Base-by-base conservation (phyloP, 2,888 invertebrate species). In the Ophion ellenae region DNA sequence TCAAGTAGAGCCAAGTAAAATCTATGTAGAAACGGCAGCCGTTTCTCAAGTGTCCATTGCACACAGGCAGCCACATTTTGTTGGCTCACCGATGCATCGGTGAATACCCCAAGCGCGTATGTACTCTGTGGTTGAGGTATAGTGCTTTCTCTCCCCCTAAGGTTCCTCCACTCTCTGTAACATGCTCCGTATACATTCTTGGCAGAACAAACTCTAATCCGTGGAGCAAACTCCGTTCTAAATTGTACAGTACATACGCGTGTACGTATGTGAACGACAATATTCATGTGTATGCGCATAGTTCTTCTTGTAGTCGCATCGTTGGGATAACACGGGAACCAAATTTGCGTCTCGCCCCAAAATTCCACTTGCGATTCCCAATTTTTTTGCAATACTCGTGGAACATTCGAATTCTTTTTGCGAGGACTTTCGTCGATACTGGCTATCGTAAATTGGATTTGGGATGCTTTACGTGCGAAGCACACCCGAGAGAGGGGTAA, bases 251-350 rank as follows among this genome's bases (percentile, higher is more conserved):
- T 9, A 53, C 36, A 67, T 7, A 47, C 32, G 36, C 59, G 57
- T 71, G 2, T 17, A 28, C 28, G 57, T 5, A 2, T n/a, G 10
- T 11, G 14, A 14, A 28, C 40, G 28, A 10, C 24, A 28, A 28
- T 63, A 74, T 74, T 17, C 14, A 63, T 74, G 10, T 40, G 40
- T 0, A 11, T 45, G 14, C 7, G 9, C 36, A 2, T 32, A 17
- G 47, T 28, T 36, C 32, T 53, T 32, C 24, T 20, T 28, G 11
- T 76, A 20, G 66, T 28, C 36, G 28, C 61, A 36, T 36, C 14
- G 45, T 36, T 32, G 59, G 69, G 9, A 61, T 69, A 84, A 84
- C 66, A 47, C 71, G 64, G 59, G 59, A 76, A 80, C 76, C 71
- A 80, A 80, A 75, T 66, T 73, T 70, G 36, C 70, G 7, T 75